Conservation (phyloP, 2,113 vertebrate genomes). For the Tiliqua scincoides region DNA sequence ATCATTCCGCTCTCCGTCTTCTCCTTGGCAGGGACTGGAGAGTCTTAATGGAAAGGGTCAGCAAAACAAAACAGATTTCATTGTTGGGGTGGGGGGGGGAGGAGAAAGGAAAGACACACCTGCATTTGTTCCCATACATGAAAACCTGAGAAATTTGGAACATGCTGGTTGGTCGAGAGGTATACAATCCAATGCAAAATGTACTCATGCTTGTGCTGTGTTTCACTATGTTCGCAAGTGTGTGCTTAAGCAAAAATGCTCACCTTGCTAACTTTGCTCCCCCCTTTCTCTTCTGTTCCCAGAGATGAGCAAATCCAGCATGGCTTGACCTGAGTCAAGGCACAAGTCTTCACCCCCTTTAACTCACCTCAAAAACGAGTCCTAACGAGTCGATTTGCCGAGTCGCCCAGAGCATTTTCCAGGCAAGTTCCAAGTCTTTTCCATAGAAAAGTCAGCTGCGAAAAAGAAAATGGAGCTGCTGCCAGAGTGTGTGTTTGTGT, state of each 20-base stretch:
- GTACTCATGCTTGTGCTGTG: too few species aligned
- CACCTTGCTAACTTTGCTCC: not conserved
- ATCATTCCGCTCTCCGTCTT: not conserved
- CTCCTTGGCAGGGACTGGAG: not conserved
- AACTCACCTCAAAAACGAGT: too few species aligned
- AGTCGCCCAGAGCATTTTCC: too few species aligned
- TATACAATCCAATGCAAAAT: not conserved
- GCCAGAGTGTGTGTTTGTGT: too few species aligned
- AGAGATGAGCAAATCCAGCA: too few species aligned
- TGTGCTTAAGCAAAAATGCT: not conserved
- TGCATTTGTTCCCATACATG: slow-evolving; percentile 13
- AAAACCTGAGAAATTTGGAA: not conserved
- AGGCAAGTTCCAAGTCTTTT: too few species aligned
- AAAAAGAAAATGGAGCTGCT: too few species aligned
- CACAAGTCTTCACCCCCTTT: too few species aligned
- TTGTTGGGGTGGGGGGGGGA: too few species aligned
- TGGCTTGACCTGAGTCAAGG: too few species aligned
- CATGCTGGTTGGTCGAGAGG: not conserved
- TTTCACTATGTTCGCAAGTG: not conserved
- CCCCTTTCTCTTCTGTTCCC: not conserved
- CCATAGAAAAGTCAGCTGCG: too few species aligned
- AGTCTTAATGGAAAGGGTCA: not conserved
- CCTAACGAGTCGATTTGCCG: too few species aligned
- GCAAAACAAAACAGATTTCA: slow-evolving; percentile 17
- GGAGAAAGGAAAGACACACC: not conserved